A percentile compares a stretch with the other conserved stretches of the same genome.
Evolutionary conservation across 2,113 vertebrate species (phyloP).

Genomic region (Dicentrarchus labrax): DNA sequence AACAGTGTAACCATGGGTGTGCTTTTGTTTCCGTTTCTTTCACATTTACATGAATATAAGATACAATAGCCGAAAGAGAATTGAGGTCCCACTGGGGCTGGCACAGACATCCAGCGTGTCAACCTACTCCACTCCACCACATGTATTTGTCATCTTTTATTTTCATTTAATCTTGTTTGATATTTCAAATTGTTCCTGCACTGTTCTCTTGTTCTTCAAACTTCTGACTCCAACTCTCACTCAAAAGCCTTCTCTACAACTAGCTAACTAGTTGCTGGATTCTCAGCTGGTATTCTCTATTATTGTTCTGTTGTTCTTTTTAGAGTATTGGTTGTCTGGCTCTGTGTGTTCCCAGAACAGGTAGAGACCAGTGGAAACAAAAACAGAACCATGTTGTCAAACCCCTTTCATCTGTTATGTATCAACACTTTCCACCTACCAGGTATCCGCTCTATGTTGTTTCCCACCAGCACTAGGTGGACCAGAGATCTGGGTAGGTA

Average conservation of each 20-base stretch:
- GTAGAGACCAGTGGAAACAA: background rate
- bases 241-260: background rate
- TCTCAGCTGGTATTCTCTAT: background rate
- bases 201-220: background rate
- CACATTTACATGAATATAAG: background rate
- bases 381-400: background rate
- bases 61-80: background rate
- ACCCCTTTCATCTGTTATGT: background rate
- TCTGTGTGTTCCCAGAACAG: background rate
- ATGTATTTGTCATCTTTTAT: background rate
- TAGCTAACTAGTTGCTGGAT: background rate
- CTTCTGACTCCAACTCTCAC: background rate
- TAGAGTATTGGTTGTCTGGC: background rate
- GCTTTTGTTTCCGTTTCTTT: background rate
- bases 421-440: constrained; percentile 49
- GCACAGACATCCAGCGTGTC: background rate
- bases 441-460: constrained; percentile 95
- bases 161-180: background rate
- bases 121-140: background rate
- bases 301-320: background rate
- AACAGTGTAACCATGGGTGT: background rate
- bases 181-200: background rate
- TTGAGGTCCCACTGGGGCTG: too few relatives aligned
- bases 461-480: constrained; percentile 93
- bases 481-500: constrained; percentile 94